Percentiles rank a stretch among this genome's conserved stretches.
Conservation (phyloP, 2,113 vertebrate genomes). For the Clinocottus analis region DNA sequence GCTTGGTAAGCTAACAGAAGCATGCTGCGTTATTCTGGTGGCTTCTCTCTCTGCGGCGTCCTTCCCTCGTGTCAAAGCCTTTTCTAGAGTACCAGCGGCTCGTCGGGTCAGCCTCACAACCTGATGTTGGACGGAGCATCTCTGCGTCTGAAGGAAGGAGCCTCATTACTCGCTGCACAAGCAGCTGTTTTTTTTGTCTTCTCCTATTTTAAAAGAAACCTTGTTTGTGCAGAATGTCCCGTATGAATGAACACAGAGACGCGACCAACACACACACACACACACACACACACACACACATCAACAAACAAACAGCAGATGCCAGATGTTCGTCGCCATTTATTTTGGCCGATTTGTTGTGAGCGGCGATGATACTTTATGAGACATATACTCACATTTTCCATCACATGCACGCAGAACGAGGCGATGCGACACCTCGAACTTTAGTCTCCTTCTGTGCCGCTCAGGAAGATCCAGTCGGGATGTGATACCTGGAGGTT, state of each 20-base stretch:
- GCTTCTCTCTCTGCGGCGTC: constrained; percentile 36
- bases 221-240: constrained; percentile 28
- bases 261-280: constrained; percentile 4
- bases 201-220: neutral
- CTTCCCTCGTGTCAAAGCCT: constrained; percentile 30
- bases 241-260: constrained; percentile 25
- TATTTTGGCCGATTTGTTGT: constrained; percentile 45
- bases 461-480: constrained; percentile 65
- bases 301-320: constrained; percentile 30
- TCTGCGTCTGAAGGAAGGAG: constrained; percentile 21
- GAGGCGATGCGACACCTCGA: constrained; percentile 71
- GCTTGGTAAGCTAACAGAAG: constrained; percentile 3
- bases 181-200: constrained; percentile 11
- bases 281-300: no score
- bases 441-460: constrained; percentile 64
- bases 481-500: constrained; percentile 46
- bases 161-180: constrained; percentile 1
- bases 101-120: constrained; percentile 32
- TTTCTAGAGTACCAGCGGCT: constrained; percentile 34
- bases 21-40: constrained; percentile 24
- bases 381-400: constrained; percentile 63
- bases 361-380: constrained; percentile 44
- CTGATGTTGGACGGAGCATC: constrained; percentile 24
- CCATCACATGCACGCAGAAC: constrained; percentile 64
- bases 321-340: constrained; percentile 28